A percentile compares a stretch with the other conserved stretches of the same genome.
phyloP scores from a whole-genome alignment of 2,113 vertebrate genomes.

The Tiliqua scincoides region DNA sequence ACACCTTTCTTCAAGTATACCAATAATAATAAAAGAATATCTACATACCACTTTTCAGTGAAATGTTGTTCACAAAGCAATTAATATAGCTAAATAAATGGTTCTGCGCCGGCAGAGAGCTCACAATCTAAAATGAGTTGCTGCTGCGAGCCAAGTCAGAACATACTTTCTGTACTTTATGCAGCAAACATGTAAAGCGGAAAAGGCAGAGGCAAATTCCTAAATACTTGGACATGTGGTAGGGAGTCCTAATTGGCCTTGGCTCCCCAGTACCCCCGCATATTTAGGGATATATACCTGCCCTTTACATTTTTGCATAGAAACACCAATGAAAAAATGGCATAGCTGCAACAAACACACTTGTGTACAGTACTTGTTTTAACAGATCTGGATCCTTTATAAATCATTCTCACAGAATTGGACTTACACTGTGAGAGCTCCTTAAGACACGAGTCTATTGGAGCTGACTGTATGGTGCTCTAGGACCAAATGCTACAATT shows the following conservation, averaged over 20 bases:
- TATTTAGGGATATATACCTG: background rate
- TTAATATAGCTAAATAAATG: too few species aligned
- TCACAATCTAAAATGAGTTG: too few species aligned
- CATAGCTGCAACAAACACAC: background rate
- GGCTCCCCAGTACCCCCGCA: background rate
- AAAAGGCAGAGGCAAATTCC: background rate
- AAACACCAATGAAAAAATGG: background rate
- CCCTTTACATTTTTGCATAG: background rate
- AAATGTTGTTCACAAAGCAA: background rate
- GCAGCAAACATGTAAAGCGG: background rate
- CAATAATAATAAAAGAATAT: background rate
- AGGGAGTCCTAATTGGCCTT: background rate
- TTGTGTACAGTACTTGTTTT: background rate
- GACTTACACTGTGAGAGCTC: background rate
- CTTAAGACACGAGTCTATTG: conserved; percentile 22
- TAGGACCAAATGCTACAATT: background rate
- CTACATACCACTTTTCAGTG: too few species aligned
- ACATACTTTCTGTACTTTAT: background rate
- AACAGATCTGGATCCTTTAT: background rate
- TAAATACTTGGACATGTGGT: background rate
- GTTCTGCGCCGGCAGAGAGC: too few species aligned
- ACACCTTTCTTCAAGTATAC: background rate
- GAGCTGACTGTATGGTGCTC: background rate
- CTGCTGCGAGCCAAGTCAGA: too few species aligned
- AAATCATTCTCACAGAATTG: background rate